A percentile compares a stretch with the other conserved stretches of the same genome.
Conservation (phyloP, 2,113 vertebrate species). For the Girardinichthys multiradiatus region DNA sequence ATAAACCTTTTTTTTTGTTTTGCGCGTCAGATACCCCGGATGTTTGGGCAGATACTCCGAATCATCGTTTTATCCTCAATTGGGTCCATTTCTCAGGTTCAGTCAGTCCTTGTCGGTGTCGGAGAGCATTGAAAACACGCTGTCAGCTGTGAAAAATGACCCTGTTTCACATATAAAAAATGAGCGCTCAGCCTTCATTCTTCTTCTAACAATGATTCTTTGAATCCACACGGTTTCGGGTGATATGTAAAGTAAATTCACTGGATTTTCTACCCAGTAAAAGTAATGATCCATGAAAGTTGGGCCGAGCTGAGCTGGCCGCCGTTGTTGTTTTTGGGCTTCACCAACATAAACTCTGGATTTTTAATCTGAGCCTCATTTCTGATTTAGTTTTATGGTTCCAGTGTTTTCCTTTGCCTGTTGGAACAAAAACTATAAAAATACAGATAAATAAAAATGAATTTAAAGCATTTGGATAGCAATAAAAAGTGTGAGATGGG, state of each 20-base stretch:
- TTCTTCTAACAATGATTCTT: slow-evolving; percentile 56
- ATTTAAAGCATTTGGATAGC: neutral
- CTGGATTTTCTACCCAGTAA: slow-evolving; percentile 48
- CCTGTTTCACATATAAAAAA: slow-evolving; percentile 30
- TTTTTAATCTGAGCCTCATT: slow-evolving; percentile 15
- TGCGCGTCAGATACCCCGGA: slow-evolving; percentile 17
- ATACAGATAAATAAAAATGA: neutral
- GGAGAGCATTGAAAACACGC: slow-evolving; percentile 44
- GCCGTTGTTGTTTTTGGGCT: slow-evolving; percentile 44
- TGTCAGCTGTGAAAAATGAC: slow-evolving; percentile 63
- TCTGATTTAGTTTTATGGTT: slow-evolving; percentile 13
- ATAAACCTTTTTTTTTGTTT: slow-evolving; percentile 35
- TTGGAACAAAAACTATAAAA: neutral
- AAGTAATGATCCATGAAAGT: slow-evolving; percentile 61
- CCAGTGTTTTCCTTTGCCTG: neutral
- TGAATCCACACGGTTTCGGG: slow-evolving; percentile 58
- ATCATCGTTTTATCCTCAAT: slow-evolving; percentile 41
- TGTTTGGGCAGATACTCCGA: slow-evolving; percentile 46
- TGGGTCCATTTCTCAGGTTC: slow-evolving; percentile 38
- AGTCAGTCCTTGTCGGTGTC: slow-evolving; percentile 51
- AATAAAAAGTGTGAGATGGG: too few relatives aligned
- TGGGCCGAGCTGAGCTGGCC: slow-evolving; percentile 28
- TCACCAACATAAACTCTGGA: slow-evolving; percentile 6
- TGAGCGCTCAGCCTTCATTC: slow-evolving; percentile 27
- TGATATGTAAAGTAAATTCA: slow-evolving; percentile 57